Evolutionary conservation across 2,888 invertebrate genomes (phyloP).

Genomic region (Lasioglossum calceatum): DNA sequence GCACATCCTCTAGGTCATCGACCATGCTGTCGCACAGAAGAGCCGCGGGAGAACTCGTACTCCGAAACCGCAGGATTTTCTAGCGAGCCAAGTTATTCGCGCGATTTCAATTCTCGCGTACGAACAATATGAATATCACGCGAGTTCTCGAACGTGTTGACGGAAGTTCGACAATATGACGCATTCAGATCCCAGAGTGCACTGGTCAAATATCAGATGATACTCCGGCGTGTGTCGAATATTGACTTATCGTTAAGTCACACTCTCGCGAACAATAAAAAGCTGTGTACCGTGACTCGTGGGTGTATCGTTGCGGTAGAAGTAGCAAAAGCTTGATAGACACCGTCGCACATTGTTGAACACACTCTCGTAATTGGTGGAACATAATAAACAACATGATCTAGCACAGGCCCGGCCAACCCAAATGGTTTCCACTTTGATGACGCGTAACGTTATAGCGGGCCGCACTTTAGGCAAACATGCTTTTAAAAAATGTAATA

Average conservation of each 20-base stretch:
- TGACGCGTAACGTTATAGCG: too few relatives aligned
- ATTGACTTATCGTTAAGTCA: neutral
- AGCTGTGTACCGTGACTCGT: neutral
- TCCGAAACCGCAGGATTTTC: conserved; percentile 33
- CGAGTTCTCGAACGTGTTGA: neutral
- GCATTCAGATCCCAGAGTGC: neutral
- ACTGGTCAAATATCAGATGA: neutral
- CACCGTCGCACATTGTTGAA: neutral
- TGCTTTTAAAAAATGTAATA: too few relatives aligned
- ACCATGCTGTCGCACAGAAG: conserved; percentile 63
- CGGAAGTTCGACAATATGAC: neutral
- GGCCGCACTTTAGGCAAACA: too few relatives aligned
- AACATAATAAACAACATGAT: neutral
- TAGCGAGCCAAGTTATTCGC: neutral
- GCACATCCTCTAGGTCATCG: conserved; percentile 75
- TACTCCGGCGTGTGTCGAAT: neutral
- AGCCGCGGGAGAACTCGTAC: neutral
- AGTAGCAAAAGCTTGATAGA: neutral
- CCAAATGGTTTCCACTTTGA: too few relatives aligned
- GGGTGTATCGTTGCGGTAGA: neutral
- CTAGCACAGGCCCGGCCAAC: neutral
- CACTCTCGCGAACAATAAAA: neutral
- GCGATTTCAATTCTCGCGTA: neutral
- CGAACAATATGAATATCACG: neutral
- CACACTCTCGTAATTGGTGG: neutral